Percentiles rank a stretch among this genome's conserved stretches.
Conservation (phyloP, 2,113 vertebrate species). For the Lepisosteus osseus region DNA sequence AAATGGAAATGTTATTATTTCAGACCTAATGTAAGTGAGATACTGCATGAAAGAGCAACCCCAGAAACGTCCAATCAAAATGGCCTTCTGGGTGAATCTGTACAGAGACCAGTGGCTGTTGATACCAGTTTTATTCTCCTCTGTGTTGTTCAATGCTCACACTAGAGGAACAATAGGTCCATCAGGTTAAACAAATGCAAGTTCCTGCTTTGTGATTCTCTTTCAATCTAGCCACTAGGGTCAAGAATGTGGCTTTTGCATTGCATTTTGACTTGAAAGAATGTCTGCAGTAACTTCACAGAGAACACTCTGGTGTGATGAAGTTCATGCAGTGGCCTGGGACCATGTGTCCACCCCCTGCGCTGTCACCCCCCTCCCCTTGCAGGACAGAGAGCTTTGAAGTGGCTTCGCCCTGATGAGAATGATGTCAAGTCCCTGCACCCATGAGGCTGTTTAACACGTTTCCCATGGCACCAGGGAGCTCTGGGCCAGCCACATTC, state of each 20-base stretch:
- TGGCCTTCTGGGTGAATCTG: no score
- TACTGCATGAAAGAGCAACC: no score
- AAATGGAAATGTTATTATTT: no score
- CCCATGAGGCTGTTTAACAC: background rate
- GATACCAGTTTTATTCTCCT: background rate
- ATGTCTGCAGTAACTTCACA: background rate
- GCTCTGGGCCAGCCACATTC: background rate
- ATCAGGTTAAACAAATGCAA: conserved; percentile 18
- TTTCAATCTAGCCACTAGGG: conserved; percentile 11
- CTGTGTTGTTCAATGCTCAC: conserved; percentile 5
- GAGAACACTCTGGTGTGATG: background rate
- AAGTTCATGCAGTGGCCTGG: background rate
- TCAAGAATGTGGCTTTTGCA: conserved; percentile 25
- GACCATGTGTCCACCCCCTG: background rate
- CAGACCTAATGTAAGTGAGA: no score
- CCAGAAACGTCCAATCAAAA: no score
- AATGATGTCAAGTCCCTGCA: background rate
- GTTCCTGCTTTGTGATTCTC: conserved; percentile 16
- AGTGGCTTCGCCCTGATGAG: conserved; percentile 15
- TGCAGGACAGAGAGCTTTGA: conserved; percentile 15
- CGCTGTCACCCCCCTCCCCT: background rate
- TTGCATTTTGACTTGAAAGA: conserved; percentile 16
- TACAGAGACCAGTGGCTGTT: no score
- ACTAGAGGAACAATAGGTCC: conserved; percentile 5
- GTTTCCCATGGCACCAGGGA: background rate